A percentile compares a stretch with the other conserved stretches of the same genome.
These are phyloP conservation scores for Grammomys surdaster DNA, from an alignment of 2,113 vertebrate species.

Conservation along the genomic window DNA sequence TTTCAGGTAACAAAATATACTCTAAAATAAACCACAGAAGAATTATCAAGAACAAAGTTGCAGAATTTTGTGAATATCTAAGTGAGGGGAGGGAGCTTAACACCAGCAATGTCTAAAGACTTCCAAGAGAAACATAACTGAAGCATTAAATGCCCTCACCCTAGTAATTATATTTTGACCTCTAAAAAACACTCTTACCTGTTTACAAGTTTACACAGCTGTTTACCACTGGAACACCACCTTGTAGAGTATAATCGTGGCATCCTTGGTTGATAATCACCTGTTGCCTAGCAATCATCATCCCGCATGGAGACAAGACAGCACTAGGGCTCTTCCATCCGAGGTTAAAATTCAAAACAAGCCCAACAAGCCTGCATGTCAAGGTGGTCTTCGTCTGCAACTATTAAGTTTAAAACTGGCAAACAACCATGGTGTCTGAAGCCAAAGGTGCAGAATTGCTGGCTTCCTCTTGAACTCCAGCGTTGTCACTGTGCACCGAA, in stretches of 20 bases:
- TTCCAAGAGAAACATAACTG: not conserved
- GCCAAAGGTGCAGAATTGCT: slow-evolving; percentile 82
- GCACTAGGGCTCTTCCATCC: slow-evolving; percentile 86
- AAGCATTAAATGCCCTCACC: slow-evolving; percentile 78
- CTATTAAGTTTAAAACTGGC: slow-evolving; percentile 84
- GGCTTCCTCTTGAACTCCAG: slow-evolving; percentile 85
- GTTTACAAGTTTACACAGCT: slow-evolving; percentile 85
- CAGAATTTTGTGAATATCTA: slow-evolving; percentile 47
- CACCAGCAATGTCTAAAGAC: not conserved
- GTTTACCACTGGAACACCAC: slow-evolving; percentile 87
- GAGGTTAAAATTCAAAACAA: slow-evolving; percentile 85
- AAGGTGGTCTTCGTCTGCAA: slow-evolving; percentile 85
- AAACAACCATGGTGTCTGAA: slow-evolving; percentile 82
- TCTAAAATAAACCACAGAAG: not conserved
- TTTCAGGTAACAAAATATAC: slow-evolving; percentile 44
- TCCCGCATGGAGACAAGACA: slow-evolving; percentile 84
- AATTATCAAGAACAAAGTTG: slow-evolving; percentile 49
- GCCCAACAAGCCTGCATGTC: slow-evolving; percentile 84
- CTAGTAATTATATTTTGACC: slow-evolving; percentile 78
- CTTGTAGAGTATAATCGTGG: slow-evolving; percentile 84
- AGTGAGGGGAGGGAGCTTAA: not conserved
- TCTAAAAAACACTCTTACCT: slow-evolving; percentile 88
- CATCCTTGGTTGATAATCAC: slow-evolving; percentile 86
- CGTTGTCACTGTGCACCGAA: slow-evolving; percentile 83
- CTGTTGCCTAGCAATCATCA: slow-evolving; percentile 86